Conservation (phyloP, 2,888 invertebrate species). For the Leucophora obtusa region DNA sequence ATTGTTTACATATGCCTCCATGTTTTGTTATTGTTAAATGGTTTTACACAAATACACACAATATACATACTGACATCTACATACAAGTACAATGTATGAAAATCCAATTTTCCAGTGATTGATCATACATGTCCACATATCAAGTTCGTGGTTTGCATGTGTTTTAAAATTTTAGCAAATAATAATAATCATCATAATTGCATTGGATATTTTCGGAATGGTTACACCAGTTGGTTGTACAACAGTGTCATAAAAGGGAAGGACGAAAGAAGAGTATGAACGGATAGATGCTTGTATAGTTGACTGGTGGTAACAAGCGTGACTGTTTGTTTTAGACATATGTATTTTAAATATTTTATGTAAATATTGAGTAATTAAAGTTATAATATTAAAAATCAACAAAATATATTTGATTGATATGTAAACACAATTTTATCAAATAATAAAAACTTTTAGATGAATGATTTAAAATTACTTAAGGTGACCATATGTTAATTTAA, state of each 20-base stretch:
- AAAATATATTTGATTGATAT: conserved; percentile 31
- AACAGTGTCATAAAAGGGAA: neutral
- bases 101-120: conserved; percentile 79
- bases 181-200: conserved; percentile 43
- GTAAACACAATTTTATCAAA: conserved; percentile 6
- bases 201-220: conserved; percentile 34
- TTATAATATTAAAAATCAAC: conserved; percentile 43
- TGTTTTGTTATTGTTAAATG: conserved; percentile 1
- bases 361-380: conserved; percentile 53
- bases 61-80: neutral
- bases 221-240: neutral
- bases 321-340: neutral
- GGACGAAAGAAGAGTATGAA: neutral
- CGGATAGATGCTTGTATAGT: neutral
- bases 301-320: neutral
- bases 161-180: conserved; percentile 60
- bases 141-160: conserved; percentile 70
- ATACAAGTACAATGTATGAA: conserved; percentile 67
- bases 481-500: neutral
- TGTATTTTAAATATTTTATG: conserved; percentile 23
- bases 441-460: neutral
- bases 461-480: neutral
- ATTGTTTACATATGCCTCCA: neutral
- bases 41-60: conserved; percentile 15
- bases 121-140: conserved; percentile 77